Base-by-base conservation (phyloP, 2,888 invertebrate genomes). In the Phragmatobia fuliginosa region DNA sequence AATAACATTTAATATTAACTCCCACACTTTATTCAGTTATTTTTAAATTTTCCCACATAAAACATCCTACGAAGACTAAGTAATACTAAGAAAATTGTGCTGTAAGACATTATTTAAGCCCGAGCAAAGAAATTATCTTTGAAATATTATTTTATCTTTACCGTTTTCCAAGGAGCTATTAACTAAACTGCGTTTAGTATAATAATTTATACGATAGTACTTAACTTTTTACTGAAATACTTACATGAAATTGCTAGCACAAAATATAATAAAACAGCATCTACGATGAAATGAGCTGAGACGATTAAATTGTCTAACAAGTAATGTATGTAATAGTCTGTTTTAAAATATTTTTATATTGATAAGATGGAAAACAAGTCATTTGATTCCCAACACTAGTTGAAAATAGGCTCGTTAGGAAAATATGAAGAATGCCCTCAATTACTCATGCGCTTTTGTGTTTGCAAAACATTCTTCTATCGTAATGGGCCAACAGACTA, bases 361-460 rank as follows among this genome's bases (percentile, higher is more conserved):
- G 25, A 52, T 56, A 5, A 16, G 28, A 25, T 28, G 1, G 4
- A 21, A 38, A 49, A 2, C 41, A 11, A 45, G 52, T 52, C 8
- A 32, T 52, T 36, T 32, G 64, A n/a, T 36, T 58, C 66, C 41
- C 62, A 60, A 62, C 67, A 49, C 67, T 62, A 67, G 28, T 62
- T 38, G 4, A 49, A 63, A 67, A 77, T 67, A 73, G 72, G 76
- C 69, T 73, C 67, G 81, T 81, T 84, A 82, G 82, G 77, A 83
- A 81, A 32, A 33, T 78, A 73, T 78, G 80, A 87, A 74, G 76
- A 78, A 86, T 87, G 82, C 78, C 67, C 33, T 75, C 80, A 75
- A 87, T 87, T 83, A 85, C 78, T 87, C 85, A 83, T 76, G 61
- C 71, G 75, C 75, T 72, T 77, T 56, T 28, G 56, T 56, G 16